These are phyloP conservation scores for Phalangium opilio DNA, from an alignment of 2,888 invertebrate genomes.

Conservation along the genomic window DNA sequence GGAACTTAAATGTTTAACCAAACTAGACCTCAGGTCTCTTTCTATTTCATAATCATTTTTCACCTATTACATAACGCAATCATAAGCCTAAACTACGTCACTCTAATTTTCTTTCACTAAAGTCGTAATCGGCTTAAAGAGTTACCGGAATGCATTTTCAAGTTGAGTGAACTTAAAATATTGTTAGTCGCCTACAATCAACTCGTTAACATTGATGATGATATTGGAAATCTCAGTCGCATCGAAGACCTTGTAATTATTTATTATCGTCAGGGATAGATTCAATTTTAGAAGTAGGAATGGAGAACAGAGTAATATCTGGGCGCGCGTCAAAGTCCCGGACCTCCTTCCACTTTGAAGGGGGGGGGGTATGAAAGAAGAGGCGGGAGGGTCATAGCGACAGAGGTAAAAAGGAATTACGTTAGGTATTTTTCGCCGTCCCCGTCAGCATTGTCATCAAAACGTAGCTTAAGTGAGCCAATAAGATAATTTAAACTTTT, in stretches of 20 bases:
- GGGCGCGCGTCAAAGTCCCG: no score
- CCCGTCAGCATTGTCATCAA: no score
- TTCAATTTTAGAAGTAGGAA: no score
- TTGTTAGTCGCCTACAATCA: conserved; percentile 60
- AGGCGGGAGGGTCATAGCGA: no score
- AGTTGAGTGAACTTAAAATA: conserved; percentile 49
- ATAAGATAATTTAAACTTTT: no score
- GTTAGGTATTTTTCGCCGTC: no score
- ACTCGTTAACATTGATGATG: conserved; percentile 48
- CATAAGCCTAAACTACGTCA: neutral
- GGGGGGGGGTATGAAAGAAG: no score
- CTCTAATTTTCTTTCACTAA: neutral
- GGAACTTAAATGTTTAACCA: conserved; percentile 41
- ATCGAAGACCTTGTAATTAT: conserved; percentile 49
- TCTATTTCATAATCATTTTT: neutral
- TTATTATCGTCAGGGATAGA: no score
- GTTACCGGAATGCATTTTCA: conserved; percentile 43
- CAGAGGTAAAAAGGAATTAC: no score
- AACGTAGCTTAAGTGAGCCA: no score
- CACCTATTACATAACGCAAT: neutral
- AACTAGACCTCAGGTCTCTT: conserved; percentile 29
- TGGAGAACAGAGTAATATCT: no score
- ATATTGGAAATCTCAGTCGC: conserved; percentile 62
- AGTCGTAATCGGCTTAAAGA: conserved; percentile 18
- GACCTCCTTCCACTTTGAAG: no score